Base-by-base conservation (phyloP, 2,888 invertebrate genomes). In the Ophion costatus region DNA sequence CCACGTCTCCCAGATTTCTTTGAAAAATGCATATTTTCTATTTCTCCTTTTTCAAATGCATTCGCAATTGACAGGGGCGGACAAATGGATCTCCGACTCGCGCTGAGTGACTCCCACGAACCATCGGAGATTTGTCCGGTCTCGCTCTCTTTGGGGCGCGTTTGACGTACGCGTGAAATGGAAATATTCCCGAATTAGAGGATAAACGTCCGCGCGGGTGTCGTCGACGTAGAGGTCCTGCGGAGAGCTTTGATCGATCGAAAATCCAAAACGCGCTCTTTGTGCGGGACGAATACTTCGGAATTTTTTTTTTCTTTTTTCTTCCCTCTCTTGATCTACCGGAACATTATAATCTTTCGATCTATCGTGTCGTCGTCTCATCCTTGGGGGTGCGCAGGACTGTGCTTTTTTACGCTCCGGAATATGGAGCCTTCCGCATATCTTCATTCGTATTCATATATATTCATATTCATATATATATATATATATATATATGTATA, bases 331-430 rank as follows among this genome's bases (percentile, higher is more conserved):
- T 45, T 45, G 66, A 73, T 63, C 64, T 20, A 71, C 20, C 20
- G 42, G 24, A 78, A 75, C 75, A 76, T 33, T 56, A 64, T 75
- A 81, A 84, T 84, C 84, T 82, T 17, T 66, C 71, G 79, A 85
- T 85, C 84, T 85, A 59, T 82, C 61, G 79, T 80, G 70, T 79
- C 75, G 75, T 83, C 74, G 45, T 83, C 45, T 67, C 70, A 56
- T 70, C 76, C 76, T 81, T 80, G 56, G 20, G 67, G 22, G 66
- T 45, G 45, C 45, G 45, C 45, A 75, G 51, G 64, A 71, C 64
- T 70, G 42, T 59, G 33, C 66, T 63, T 73, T 82, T 82, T 67
- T 78, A 42, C 73, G 45, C 78, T 77, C 29, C 20, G 56, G 38
- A 63, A 70, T 70, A 66, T 59, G 56, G 63, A 33, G 11, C 33